These are phyloP conservation scores for Cyprinodon tularosa DNA, from an alignment of 2,113 vertebrate species.

Conservation along the genomic window DNA sequence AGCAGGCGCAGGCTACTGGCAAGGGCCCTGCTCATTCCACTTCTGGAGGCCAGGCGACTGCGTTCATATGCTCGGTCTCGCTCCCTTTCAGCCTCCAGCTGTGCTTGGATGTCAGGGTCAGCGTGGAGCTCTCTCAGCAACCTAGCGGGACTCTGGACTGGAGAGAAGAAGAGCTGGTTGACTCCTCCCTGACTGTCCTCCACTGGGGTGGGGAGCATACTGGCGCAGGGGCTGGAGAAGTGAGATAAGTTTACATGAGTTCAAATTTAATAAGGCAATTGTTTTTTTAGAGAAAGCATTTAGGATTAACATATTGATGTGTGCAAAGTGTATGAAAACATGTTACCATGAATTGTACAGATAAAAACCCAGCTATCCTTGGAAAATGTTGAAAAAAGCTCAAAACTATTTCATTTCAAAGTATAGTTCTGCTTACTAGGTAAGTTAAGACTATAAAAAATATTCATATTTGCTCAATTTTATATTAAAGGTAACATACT, in stretches of 20 bases:
- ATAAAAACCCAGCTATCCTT: too few relatives aligned
- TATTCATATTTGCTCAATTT: too few relatives aligned
- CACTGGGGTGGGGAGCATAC: conserved; percentile 91
- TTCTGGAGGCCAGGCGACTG: conserved; percentile 81
- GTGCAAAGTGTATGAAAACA: background rate
- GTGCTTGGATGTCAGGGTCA: conserved; percentile 90
- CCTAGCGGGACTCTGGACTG: conserved; percentile 85
- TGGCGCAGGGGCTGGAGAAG: conserved; percentile 86
- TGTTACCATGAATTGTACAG: background rate
- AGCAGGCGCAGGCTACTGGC: conserved; percentile 85
- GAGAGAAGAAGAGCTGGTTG: conserved; percentile 90
- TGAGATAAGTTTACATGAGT: background rate
- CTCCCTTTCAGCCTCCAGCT: conserved; percentile 89
- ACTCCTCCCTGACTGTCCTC: conserved; percentile 87
- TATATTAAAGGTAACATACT: too few relatives aligned
- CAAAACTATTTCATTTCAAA: too few relatives aligned
- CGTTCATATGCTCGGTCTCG: conserved; percentile 87
- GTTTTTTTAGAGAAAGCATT: background rate
- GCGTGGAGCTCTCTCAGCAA: conserved; percentile 87
- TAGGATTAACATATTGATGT: background rate
- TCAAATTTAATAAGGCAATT: background rate
- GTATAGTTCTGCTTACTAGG: too few relatives aligned
- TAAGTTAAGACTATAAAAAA: too few relatives aligned
- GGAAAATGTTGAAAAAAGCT: too few relatives aligned
- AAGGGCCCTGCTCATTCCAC: conserved; percentile 72